Evolutionary conservation across 2,888 invertebrate species (phyloP).

Genomic region (Argyra leucocephala): DNA sequence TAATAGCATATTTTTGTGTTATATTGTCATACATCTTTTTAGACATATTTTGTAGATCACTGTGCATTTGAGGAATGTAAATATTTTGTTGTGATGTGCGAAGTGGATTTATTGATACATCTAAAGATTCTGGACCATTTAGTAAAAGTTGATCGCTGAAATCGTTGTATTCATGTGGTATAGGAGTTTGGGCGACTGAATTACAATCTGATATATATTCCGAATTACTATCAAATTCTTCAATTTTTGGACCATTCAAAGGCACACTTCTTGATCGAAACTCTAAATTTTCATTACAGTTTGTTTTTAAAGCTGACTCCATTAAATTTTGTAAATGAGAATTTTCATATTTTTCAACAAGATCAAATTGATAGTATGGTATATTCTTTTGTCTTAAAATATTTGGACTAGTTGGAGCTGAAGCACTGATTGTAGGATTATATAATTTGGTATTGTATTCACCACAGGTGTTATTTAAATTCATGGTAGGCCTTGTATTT

Average conservation of each 20-base stretch:
- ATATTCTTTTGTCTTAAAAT: constrained; percentile 31
- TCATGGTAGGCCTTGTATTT: neutral
- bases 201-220: constrained; percentile 48
- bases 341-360: constrained; percentile 40
- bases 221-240: constrained; percentile 34
- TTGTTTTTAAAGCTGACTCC: neutral
- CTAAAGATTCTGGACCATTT: constrained; percentile 23
- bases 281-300: constrained; percentile 19
- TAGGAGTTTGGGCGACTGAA: constrained; percentile 58
- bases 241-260: constrained; percentile 44
- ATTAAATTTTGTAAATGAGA: constrained; percentile 40
- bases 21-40: constrained; percentile 18
- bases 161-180: constrained; percentile 63
- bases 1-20: constrained; percentile 20
- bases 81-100: constrained; percentile 27
- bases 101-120: constrained; percentile 19
- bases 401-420: constrained; percentile 60
- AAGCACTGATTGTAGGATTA: constrained; percentile 34
- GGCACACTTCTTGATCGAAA: constrained; percentile 72
- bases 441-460: constrained; percentile 15
- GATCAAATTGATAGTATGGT: constrained; percentile 26
- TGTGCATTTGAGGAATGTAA: constrained; percentile 18
- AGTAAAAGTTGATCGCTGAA: constrained; percentile 44
- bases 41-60: constrained; percentile 23
- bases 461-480: neutral